Conservation (phyloP, 2,113 vertebrate species). For the Genyomyrus donnyi region DNA sequence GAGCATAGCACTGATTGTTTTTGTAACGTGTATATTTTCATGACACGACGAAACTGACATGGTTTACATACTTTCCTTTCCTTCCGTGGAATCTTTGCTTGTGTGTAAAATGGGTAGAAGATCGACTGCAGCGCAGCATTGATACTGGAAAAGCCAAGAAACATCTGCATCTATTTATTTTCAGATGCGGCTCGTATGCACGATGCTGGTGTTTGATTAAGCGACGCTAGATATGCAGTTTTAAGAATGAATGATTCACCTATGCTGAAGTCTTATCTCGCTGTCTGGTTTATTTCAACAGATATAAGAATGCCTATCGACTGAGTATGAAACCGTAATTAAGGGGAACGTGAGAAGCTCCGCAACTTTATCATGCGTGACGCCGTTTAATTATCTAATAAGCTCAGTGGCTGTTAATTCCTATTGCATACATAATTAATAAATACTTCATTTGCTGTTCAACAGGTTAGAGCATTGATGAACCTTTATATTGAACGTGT, state of each 20-base stretch:
- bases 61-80: not conserved
- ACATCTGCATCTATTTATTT: not conserved
- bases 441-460: not conserved
- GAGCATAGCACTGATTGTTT: not conserved
- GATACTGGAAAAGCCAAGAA: not conserved
- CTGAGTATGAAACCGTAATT: conserved; percentile 8
- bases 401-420: not conserved
- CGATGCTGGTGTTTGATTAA: not conserved
- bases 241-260: not conserved
- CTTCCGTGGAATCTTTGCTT: not conserved
- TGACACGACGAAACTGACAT: not conserved
- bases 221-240: not conserved
- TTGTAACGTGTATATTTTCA: not conserved
- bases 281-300: not conserved
- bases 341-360: conserved; percentile 6
- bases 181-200: not conserved
- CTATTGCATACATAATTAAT: not conserved
- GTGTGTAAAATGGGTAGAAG: not conserved
- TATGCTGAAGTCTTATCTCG: not conserved
- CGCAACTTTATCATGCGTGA: conserved; percentile 19
- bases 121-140: not conserved
- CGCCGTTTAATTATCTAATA: conserved; percentile 16
- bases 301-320: not conserved
- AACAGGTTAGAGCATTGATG: conserved; percentile 6
- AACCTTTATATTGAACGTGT: not conserved